Conservation (phyloP, 2,113 vertebrate species). For the Ploceus nigricollis region DNA sequence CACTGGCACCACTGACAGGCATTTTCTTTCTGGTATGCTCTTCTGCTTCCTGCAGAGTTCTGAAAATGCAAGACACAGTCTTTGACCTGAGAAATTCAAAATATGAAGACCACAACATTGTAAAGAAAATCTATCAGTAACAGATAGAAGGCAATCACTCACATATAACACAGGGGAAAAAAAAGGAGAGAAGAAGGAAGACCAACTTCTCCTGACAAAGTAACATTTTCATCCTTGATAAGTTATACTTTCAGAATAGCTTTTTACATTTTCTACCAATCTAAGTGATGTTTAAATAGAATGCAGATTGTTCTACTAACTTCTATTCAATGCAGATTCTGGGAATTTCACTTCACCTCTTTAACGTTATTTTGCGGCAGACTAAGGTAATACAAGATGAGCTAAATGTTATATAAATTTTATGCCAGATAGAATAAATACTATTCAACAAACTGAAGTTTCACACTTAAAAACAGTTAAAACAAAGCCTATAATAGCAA, state of each 20-base stretch:
- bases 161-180: not conserved
- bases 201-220: not conserved
- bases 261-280: not conserved
- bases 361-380: not conserved
- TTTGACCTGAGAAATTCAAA: slow-evolving; percentile 61
- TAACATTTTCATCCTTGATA: not conserved
- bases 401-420: not conserved
- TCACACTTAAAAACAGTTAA: not conserved
- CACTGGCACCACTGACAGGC: slow-evolving; percentile 56
- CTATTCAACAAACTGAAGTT: not conserved
- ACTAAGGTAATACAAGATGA: not conserved
- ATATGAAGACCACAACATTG: not conserved
- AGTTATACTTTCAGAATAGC: not conserved
- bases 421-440: not conserved
- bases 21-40: slow-evolving; percentile 12
- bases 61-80: slow-evolving; percentile 73
- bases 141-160: not conserved
- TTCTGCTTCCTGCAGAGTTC: slow-evolving; percentile 42
- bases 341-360: not conserved
- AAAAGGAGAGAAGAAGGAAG: not conserved
- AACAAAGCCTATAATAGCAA: not conserved
- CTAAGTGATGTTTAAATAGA: not conserved
- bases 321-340: not conserved
- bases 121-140: not conserved
- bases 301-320: not conserved